A percentile compares a stretch with the other conserved stretches of the same genome.
Evolutionary conservation across 1,140 invertebrate species (phyloP).

Genomic region (Zaprionus taronus): DNA sequence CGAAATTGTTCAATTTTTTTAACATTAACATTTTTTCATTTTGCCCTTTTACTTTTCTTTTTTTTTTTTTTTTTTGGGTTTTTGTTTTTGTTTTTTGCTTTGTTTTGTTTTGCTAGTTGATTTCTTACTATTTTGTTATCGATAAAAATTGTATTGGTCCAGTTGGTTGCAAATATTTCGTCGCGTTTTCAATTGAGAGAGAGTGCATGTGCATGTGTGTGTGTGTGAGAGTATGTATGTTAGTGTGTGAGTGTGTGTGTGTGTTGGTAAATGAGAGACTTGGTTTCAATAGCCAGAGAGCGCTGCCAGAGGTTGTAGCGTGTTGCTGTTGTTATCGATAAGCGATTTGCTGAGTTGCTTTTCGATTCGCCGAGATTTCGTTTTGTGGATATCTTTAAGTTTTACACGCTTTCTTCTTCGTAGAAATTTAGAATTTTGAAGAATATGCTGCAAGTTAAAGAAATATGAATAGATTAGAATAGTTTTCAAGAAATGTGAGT

Average conservation of each 20-base stretch:
- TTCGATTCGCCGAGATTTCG: constrained; percentile 76
- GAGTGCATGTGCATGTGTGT: constrained; percentile 27
- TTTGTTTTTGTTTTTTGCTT: constrained; percentile 13
- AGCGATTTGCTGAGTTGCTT: constrained; percentile 48
- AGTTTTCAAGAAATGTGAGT: background rate
- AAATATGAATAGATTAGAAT: background rate
- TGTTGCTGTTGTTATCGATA: constrained; percentile 57
- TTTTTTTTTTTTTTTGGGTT: constrained; percentile 28
- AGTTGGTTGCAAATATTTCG: constrained; percentile 68
- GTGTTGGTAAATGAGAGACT: constrained; percentile 32
- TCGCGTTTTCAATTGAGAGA: constrained; percentile 39
- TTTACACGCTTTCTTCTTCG: constrained; percentile 82
- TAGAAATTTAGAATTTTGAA: constrained; percentile 82
- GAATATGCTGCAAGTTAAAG: constrained; percentile 64
- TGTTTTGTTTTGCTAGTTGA: constrained; percentile 30
- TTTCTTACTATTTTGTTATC: constrained; percentile 44
- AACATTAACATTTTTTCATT: constrained; percentile 36
- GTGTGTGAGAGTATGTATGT: constrained; percentile 27
- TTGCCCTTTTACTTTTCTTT: constrained; percentile 18
- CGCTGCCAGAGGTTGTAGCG: constrained; percentile 80
- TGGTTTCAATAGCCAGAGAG: constrained; percentile 70
- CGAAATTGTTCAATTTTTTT: constrained; percentile 42
- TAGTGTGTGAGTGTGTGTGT: constrained; percentile 31
- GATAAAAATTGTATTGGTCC: constrained; percentile 81
- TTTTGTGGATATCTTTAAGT: constrained; percentile 68